Conservation (phyloP, 2,888 invertebrate genomes). For the Lasius platythorax region DNA sequence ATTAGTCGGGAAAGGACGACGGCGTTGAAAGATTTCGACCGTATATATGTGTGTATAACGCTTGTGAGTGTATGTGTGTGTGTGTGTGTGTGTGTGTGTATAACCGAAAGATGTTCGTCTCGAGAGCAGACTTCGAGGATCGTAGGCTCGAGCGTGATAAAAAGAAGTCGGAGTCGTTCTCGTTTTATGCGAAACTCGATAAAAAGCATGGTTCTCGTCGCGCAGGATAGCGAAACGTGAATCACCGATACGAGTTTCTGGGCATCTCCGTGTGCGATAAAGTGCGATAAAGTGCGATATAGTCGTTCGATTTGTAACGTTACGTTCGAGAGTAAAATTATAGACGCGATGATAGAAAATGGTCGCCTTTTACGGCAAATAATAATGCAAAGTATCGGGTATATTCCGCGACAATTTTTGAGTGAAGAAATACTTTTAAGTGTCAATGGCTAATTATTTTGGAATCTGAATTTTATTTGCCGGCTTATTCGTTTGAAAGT, state of each 20-base stretch:
- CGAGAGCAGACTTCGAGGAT: background rate
- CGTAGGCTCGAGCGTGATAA: slow-evolving; percentile 41
- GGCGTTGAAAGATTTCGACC: slow-evolving; percentile 40
- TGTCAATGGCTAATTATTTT: background rate
- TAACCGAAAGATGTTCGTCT: slow-evolving; percentile 18
- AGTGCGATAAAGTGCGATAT: slow-evolving; percentile 28
- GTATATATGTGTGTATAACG: background rate
- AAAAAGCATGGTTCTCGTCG: slow-evolving; percentile 30
- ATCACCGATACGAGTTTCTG: slow-evolving; percentile 24
- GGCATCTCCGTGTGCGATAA: slow-evolving; percentile 8
- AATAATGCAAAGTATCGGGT: slow-evolving; percentile 14
- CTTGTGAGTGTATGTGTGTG: too few relatives aligned
- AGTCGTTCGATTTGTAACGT: slow-evolving; percentile 44
- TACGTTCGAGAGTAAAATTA: slow-evolving; percentile 25
- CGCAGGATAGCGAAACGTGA: slow-evolving; percentile 10
- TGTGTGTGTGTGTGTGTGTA: background rate
- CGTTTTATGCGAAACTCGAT: slow-evolving; percentile 36
- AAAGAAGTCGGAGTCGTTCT: slow-evolving; percentile 30
- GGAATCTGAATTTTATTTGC: background rate
- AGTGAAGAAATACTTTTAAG: background rate
- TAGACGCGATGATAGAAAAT: background rate
- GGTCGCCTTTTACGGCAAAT: slow-evolving; percentile 15
- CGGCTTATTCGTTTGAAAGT: background rate
- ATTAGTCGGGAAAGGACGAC: slow-evolving; percentile 67
- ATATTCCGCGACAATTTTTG: slow-evolving; percentile 1